Conservation (phyloP, 2,888 invertebrate species). For the Ceramica pisi region DNA sequence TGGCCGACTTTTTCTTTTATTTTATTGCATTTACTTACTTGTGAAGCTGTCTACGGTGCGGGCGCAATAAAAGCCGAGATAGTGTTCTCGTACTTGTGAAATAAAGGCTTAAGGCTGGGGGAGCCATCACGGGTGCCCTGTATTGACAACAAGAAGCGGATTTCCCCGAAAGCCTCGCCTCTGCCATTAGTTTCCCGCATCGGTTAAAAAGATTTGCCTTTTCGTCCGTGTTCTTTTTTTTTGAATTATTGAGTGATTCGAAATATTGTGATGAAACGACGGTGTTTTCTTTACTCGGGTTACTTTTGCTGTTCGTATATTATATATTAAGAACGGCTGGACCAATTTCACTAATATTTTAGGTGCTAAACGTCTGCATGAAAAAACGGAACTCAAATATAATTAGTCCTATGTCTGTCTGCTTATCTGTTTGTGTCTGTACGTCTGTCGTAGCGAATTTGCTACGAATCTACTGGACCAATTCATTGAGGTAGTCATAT, state of each 20-base stretch:
- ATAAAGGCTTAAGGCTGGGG: slow-evolving; percentile 88
- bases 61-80: slow-evolving; percentile 86
- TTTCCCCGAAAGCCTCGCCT: slow-evolving; percentile 90
- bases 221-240: slow-evolving; percentile 86
- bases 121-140: slow-evolving; percentile 89
- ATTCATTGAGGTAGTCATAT: background rate
- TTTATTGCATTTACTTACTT: slow-evolving; percentile 81
- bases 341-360: background rate
- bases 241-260: slow-evolving; percentile 85
- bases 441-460: background rate
- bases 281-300: slow-evolving; percentile 62
- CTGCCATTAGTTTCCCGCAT: slow-evolving; percentile 90
- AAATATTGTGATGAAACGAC: slow-evolving; percentile 82
- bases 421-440: too few species aligned
- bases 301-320: background rate
- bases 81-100: slow-evolving; percentile 87
- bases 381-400: background rate
- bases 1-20: slow-evolving; percentile 71
- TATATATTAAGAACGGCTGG: background rate
- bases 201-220: slow-evolving; percentile 90
- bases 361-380: background rate
- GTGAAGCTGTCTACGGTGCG: slow-evolving; percentile 77
- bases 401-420: background rate
- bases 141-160: slow-evolving; percentile 91
- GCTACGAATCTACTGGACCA: background rate